phyloP scores from a whole-genome alignment of 2,888 invertebrate genomes.

The Fissipunctia ypsillon region DNA sequence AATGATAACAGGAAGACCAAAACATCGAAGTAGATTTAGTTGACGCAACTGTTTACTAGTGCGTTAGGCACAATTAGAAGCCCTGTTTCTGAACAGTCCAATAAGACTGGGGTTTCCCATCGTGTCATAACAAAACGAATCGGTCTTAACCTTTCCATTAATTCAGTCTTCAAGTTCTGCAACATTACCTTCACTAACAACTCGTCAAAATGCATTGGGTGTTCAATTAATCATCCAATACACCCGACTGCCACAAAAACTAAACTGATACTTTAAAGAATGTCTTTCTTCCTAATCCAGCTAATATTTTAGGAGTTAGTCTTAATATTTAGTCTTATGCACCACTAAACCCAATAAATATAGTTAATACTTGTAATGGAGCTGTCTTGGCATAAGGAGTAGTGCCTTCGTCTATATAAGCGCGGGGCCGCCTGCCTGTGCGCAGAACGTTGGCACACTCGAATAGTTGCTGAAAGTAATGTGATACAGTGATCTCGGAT shows the following conservation, averaged over 20 bases:
- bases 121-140: not conserved
- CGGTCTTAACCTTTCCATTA: constrained; percentile 8
- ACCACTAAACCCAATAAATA: constrained; percentile 27
- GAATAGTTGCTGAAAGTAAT: constrained; percentile 67
- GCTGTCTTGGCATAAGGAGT: constrained; percentile 54
- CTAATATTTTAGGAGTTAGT: not conserved
- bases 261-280: not conserved
- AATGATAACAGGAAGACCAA: not conserved
- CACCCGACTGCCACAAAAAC: constrained; percentile 34
- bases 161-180: constrained; percentile 40
- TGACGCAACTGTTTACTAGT: not conserved
- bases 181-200: constrained; percentile 36
- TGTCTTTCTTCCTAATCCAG: not conserved
- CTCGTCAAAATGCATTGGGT: constrained; percentile 17
- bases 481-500: constrained; percentile 74
- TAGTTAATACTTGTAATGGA: constrained; percentile 30
- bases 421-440: constrained; percentile 18
- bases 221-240: constrained; percentile 32
- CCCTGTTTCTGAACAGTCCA: not conserved
- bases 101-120: not conserved
- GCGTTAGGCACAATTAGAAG: not conserved
- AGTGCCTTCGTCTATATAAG: constrained; percentile 64
- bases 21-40: not conserved
- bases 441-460: constrained; percentile 60
- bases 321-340: constrained; percentile 17